Base-by-base conservation (phyloP, 2,888 invertebrate species). In the Notocelia uddmanniana region DNA sequence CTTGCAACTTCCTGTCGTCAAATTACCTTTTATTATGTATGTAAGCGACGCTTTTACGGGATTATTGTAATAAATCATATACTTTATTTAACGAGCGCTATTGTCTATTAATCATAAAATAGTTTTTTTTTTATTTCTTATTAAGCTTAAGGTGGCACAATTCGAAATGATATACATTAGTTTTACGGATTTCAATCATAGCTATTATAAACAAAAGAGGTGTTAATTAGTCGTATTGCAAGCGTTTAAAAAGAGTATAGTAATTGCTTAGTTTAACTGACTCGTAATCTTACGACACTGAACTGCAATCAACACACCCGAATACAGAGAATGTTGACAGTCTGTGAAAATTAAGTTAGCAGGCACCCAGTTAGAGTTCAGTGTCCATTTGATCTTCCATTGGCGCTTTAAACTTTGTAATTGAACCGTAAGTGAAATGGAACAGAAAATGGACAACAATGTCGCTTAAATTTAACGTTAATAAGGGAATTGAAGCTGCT, bases 1-100 rank as follows among this genome's bases (percentile, higher is more conserved):
- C 87, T 90, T 86, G 88, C 86, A 83, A 88, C 84, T 87, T 87
- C 89, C 86, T 80, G 82, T 81, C 83, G 83, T 83, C 84, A 81
- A 83, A 83, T 82, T 77, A 76, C 80, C 80, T 78, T 83, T 83
- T 85, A 83, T 84, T 85, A 85, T 55, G 26, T 34, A 41, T 3
- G 2, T 15, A 6, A 13, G 21, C 41, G 1, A 41, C 15, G 10
- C 26, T 18, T 57, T 34, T 3, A 31, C 9, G 8, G 15, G 18
- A 37, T 18, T 15, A 19, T 37, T 34, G 58, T 19, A 34, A 34
- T 37, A 58, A 31, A 31, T 31, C 31, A 31, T 2, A 31, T 2
- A 31, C 31, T 31, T 5, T 1, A 41, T 41, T 18, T 57, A 57
- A 11, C 15, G 18, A 41, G 41, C 3, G 15, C 13, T 13, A 0